These are phyloP conservation scores for Pontoporia blainvillei DNA, from an alignment of 2,113 vertebrate species.

Conservation along the genomic window DNA sequence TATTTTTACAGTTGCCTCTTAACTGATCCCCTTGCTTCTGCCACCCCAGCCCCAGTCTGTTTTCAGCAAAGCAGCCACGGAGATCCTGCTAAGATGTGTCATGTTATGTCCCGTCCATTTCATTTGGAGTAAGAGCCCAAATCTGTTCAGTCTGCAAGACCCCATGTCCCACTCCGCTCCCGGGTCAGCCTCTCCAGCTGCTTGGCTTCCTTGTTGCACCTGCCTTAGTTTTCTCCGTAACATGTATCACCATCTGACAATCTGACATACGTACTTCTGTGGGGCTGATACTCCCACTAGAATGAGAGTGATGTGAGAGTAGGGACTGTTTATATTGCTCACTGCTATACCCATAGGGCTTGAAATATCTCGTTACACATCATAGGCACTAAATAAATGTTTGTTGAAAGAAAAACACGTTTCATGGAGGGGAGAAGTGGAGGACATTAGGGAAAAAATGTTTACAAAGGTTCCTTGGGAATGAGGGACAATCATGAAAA, in stretches of 20 bases:
- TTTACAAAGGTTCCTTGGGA: background rate
- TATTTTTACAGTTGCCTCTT: background rate
- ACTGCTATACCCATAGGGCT: background rate
- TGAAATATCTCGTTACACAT: background rate
- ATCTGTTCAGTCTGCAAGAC: background rate
- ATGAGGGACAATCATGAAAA: background rate
- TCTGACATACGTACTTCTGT: background rate
- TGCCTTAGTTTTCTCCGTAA: background rate
- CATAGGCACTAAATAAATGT: background rate
- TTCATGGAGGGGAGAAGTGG: background rate
- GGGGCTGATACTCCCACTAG: background rate
- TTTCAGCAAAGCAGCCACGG: background rate
- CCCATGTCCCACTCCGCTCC: fast-evolving
- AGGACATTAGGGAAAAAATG: background rate
- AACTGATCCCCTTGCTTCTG: background rate
- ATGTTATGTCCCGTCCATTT: background rate
- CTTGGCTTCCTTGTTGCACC: background rate
- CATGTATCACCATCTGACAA: background rate
- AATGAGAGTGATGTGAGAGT: background rate
- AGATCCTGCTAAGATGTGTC: background rate
- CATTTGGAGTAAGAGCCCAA: background rate
- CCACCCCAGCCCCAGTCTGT: background rate
- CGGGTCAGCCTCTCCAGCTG: background rate
- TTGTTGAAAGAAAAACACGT: background rate
- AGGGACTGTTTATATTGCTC: background rate